Base-by-base conservation (phyloP, 2,113 vertebrate species). In the Pygoscelis antarcticus region DNA sequence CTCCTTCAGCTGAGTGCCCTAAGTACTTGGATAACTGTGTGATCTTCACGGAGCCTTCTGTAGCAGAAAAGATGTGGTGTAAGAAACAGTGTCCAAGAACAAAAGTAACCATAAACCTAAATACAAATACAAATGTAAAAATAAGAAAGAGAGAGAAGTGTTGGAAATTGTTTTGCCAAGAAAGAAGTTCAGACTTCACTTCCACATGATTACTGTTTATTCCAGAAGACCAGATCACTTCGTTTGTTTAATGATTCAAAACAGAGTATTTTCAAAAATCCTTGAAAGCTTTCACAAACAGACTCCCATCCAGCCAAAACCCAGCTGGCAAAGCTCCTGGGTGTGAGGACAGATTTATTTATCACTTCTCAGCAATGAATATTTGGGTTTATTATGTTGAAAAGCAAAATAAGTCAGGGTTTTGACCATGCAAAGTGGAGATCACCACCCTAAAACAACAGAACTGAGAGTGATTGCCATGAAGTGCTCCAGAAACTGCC, bases 271-370 rank as follows among this genome's bases (percentile, higher is more conserved):
- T 94, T 93, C 89, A 79, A 90, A 96, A 55, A 90, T 95, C 70
- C 74, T 77, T 83, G 62, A 93, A 90, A 77, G 58, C 85, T 87
- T 96, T 58, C 75, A 81, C 77, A 94, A 97, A 97, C 92, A 96
- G 83, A 83, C 47, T 94, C 79, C 76, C 44, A 87, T 76, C 72
- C 92, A 96, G 84, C 94, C 96, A 94, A 51, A 46, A 77, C 84
- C 74, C 60, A 77, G 29, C 95, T 97, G 96, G 93, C 93, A 93
- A 93, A 92, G 88, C 91, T 95, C 92, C 88, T 94, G 57, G 14
- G 64, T 62, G 42, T 36, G 27, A 87, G 88, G 72, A 97, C 54
- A 88, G 91, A 95, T 93, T 93, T 95, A 93, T 94, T 95, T 93
- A 93, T 80, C 60, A 58, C 72, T 90, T 71, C 71, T 54, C 83